Percentiles rank a stretch among this genome's conserved stretches.
Conservation (phyloP, 2,797 vertebrate genomes). For the Manis pentadactyla region DNA sequence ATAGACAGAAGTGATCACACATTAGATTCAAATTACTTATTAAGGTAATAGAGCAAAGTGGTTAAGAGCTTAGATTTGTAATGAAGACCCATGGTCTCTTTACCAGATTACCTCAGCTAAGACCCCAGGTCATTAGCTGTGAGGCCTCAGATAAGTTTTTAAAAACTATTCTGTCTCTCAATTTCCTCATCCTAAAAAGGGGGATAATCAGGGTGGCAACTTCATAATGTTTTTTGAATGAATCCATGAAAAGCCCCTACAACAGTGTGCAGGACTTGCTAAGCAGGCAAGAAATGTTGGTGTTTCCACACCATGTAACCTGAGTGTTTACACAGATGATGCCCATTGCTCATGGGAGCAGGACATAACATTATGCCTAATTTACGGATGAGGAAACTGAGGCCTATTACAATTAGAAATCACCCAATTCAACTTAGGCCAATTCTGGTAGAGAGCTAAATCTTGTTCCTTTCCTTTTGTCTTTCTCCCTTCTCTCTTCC, state of each 20-base stretch:
- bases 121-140: not conserved
- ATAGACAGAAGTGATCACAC: not conserved
- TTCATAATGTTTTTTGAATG: not conserved
- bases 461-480: not conserved
- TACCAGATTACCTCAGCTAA: not conserved
- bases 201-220: not conserved
- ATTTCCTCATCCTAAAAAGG: not conserved
- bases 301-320: not conserved
- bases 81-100: not conserved
- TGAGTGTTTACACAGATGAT: not conserved
- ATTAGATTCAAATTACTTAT: not conserved
- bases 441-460: not conserved
- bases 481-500: not conserved
- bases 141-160: not conserved
- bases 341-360: not conserved
- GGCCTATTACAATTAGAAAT: not conserved
- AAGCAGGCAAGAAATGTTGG: not conserved
- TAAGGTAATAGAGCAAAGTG: not conserved
- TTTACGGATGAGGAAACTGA: constrained; percentile 26
- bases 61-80: not conserved
- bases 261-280: not conserved
- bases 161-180: not conserved
- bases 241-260: not conserved
- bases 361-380: not conserved
- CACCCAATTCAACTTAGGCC: not conserved